Evolutionary conservation across 2,888 invertebrate genomes (phyloP), one percentile per base, ranked within the genome.

Genomic region (Hypolimnas misippus): DNA sequence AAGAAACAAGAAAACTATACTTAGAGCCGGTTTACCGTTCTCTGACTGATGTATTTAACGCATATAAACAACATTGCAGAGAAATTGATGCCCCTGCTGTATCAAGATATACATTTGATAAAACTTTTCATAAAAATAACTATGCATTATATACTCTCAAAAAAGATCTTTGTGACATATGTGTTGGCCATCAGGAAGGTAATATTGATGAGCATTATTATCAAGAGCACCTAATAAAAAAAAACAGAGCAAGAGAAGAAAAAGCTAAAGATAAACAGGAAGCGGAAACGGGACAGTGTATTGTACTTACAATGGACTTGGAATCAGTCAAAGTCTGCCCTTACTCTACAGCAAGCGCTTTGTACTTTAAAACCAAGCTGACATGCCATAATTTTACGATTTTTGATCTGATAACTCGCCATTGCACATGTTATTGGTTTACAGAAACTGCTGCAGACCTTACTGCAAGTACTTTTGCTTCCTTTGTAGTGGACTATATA

Each of bases 321-420:
- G 44, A 67, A 54, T 25, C 64, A 14, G 67, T 65, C 0, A 60
- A 62, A 42, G 59, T 65, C 14, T 62, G 56, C 38, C 62, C 67
- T 12, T 56, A 16, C 25, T 21, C 17, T 0, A 50, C 57, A 8
- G 60, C 57, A n/a, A 69, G 54, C 25, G 53, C 57, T 10, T 52
- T 62, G 0, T 67, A 67, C n/a, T 57, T 69, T 56, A 67, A 69
- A 52, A 67, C 66, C 6, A 67, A 69, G 57, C 44, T 69, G n/a
- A 50, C 50, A 5, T 60, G 62, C 44, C 71, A 73, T 50, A 55
- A 29, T 6, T 29, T 29, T 29, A 29, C 29, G 4, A 29, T 29
- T 6, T 29, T 29, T 6, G 6, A 33, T 10, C 33, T 33, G 10
- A 10, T 10, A 10, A 33, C 33, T 10, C 7, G 33, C 8, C 7